Conservation (phyloP, 2,888 invertebrate species). For the Coenonympha arcania region DNA sequence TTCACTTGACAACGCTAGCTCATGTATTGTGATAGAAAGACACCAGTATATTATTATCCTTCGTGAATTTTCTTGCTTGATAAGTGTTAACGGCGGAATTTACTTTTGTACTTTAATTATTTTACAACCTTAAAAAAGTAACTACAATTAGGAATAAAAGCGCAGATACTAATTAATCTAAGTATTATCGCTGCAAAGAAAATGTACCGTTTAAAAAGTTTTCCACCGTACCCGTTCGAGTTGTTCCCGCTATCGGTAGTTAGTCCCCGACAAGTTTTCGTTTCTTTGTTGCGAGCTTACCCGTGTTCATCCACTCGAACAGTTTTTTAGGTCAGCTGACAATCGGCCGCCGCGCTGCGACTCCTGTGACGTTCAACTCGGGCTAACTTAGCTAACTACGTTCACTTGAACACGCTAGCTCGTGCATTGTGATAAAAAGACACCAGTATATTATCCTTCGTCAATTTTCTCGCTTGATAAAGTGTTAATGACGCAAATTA, state of each 20-base stretch:
- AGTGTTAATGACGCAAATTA: too few relatives aligned
- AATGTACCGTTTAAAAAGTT: neutral
- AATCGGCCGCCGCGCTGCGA: constrained; percentile 1
- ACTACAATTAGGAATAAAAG: too few relatives aligned
- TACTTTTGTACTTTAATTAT: too few relatives aligned
- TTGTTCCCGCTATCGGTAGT: constrained; percentile 1
- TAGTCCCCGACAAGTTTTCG: constrained; percentile 1
- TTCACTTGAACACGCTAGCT: neutral
- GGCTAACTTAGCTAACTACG: neutral
- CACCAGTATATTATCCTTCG: too few relatives aligned
- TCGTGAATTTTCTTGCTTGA: too few relatives aligned
- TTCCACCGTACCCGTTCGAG: neutral
- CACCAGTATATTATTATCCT: too few relatives aligned
- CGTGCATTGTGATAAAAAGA: neutral
- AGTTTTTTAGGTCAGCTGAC: constrained; percentile 7
- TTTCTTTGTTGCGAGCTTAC: constrained; percentile 3
- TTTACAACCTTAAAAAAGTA: too few relatives aligned
- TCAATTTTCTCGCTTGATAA: too few relatives aligned
- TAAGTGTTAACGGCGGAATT: too few relatives aligned
- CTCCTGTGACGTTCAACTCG: constrained; percentile 3
- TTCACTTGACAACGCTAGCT: neutral
- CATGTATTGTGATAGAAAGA: neutral
- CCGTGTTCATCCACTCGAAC: constrained; percentile 6
- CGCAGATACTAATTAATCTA: too few relatives aligned
- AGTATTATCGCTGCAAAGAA: too few relatives aligned